A percentile compares a stretch with the other conserved stretches of the same genome.
Conservation (phyloP, 2,797 vertebrate genomes). For the Sebastes elongatus region DNA sequence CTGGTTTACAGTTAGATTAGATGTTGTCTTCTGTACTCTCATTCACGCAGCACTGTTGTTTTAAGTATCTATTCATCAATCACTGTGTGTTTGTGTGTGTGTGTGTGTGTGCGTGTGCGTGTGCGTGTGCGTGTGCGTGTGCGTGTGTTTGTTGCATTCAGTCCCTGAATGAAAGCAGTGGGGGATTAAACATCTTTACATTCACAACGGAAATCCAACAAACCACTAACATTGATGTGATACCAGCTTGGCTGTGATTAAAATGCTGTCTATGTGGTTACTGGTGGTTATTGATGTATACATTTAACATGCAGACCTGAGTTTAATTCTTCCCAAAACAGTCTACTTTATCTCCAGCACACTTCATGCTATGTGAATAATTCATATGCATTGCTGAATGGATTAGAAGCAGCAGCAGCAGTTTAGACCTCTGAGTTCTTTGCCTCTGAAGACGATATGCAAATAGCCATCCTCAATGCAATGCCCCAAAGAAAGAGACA, state of each 20-base stretch:
- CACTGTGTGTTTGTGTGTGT: background rate
- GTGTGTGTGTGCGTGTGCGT: too few relatives aligned
- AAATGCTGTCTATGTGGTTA: background rate
- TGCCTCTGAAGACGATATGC: background rate
- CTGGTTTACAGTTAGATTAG: background rate
- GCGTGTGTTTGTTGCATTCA: background rate
- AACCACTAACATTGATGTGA: background rate
- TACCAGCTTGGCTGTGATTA: background rate
- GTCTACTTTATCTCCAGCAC: background rate
- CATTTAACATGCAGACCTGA: background rate
- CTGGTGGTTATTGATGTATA: background rate
- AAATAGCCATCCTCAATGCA: background rate
- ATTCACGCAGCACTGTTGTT: background rate
- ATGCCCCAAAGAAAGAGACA: background rate
- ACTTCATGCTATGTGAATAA: background rate
- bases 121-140: background rate
- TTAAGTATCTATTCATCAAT: background rate
- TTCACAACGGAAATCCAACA: conserved; percentile 19
- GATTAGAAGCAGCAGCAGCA: background rate
- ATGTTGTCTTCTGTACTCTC: background rate
- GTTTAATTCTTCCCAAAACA: background rate
- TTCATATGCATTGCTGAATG: background rate
- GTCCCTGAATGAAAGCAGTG: conserved; percentile 27
- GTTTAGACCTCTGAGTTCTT: background rate
- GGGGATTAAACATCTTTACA: conserved; percentile 33